Conservation (phyloP, 2,888 invertebrate species). For the Acleris sparsana region DNA sequence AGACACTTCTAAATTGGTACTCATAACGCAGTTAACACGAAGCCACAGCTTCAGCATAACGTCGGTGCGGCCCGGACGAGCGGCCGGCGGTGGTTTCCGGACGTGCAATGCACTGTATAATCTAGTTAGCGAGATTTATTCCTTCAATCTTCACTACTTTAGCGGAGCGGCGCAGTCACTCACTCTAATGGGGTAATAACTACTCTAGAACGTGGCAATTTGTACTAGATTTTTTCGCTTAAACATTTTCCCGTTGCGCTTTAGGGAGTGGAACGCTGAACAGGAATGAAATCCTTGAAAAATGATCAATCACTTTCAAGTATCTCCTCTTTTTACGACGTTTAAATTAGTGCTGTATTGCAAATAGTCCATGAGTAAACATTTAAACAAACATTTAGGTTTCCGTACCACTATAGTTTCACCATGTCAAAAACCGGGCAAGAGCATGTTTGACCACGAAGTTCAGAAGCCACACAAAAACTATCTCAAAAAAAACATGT, state of each 20-base stretch:
- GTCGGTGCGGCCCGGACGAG: conserved; percentile 1
- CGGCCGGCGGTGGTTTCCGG: conserved; percentile 30
- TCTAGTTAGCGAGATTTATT: conserved; percentile 60
- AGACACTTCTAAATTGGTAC: too few species aligned
- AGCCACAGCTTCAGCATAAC: too few species aligned
- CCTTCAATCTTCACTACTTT: conserved; percentile 61
- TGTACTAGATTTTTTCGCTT: conserved; percentile 61
- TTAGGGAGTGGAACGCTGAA: conserved; percentile 47
- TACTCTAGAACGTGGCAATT: conserved; percentile 68
- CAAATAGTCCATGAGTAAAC: not conserved
- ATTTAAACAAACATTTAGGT: too few species aligned
- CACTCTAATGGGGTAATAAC: conserved; percentile 72
- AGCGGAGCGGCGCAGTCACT: conserved; percentile 55
- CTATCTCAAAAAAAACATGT: too few species aligned
- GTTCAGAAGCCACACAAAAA: too few species aligned
- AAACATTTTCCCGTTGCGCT: conserved; percentile 62
- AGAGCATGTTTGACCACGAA: too few species aligned
- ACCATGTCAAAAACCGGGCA: too few species aligned
- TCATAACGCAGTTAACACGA: too few species aligned
- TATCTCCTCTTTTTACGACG: not conserved
- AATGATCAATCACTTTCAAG: conserved; percentile 3
- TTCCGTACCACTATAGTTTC: too few species aligned
- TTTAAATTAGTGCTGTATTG: not conserved
- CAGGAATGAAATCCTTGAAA: conserved; percentile 7
- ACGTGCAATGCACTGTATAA: conserved; percentile 44